Conservation (phyloP, 2,113 vertebrate genomes). For the Dicaeum eximium region DNA sequence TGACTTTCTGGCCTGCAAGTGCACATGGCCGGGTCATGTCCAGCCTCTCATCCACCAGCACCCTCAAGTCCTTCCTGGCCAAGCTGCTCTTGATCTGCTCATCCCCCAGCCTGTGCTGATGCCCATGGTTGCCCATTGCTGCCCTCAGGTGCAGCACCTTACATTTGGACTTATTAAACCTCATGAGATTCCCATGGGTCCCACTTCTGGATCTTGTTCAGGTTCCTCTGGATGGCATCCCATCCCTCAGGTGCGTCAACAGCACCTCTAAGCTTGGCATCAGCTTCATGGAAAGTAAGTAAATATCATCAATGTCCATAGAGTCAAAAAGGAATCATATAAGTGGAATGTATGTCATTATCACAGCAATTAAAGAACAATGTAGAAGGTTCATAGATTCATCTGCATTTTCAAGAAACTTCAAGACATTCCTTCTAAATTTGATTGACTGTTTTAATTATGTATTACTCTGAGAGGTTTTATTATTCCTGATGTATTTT, state of each 20-base stretch:
- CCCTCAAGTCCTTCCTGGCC: fast-evolving
- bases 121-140: neutral
- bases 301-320: neutral
- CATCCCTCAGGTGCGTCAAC: fast-evolving
- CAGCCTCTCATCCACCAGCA: neutral
- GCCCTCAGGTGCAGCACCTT: neutral
- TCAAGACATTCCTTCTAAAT: neutral
- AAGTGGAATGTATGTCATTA: neutral
- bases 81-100: neutral
- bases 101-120: neutral
- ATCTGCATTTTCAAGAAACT: neutral
- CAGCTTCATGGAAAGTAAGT: neutral
- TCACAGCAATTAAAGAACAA: neutral
- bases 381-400: neutral
- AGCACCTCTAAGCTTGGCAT: neutral
- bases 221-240: neutral
- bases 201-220: neutral
- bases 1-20: neutral
- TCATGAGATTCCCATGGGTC: neutral
- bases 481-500: neutral
- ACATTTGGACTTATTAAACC: neutral
- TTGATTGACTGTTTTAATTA: neutral
- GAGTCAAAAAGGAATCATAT: neutral
- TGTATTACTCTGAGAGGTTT: neutral
- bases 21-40: neutral